Evolutionary conservation across 2,888 invertebrate species (phyloP), one percentile per base, ranked within the genome.

Genomic region (Ariolimax columbianus): DNA sequence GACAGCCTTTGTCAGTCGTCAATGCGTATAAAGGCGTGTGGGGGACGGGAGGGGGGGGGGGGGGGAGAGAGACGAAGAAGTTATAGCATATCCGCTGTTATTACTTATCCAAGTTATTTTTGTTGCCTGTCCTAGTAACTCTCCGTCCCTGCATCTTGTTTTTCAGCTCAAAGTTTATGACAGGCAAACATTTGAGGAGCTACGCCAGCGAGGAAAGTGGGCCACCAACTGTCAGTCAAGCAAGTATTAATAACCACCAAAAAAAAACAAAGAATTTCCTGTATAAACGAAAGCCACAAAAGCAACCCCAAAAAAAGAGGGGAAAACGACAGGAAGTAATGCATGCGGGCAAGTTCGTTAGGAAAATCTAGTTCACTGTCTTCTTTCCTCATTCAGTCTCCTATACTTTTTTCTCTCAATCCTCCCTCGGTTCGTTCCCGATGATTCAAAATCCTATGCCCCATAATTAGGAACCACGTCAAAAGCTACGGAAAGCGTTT

Each of bases 371-470:
- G 26, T n/a, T 43, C n/a, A 0, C 43, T n/a, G 47, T 40, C 6
- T 3, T 43, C 26, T 17, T n/a, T n/a, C 73, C 43, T 11, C 43
- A 30, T 30, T 43, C 73, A 4, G 23, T 38, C 23, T 17, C 7
- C 36, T 19, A n/a, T 66, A 9, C 43, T n/a, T 40, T 17, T n/a
- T 40, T 40, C 26, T 40, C 7, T 72, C 23, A 6, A 40, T 72
- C 19, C n/a, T 43, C 40, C 9, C 38, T 40, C 36, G 36, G 40
- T 75, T 47, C 68, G 51, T 68, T 77, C 51, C 23, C 77, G 51
- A 83, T 77, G 77, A 83, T 83, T 83, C 51, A 77, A 83, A 77
- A 47, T 70, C 77, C 77, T 36, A 23, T 26, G 43, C 83, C 77
- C 77, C 66, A 77, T 83, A 77, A 83, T 83, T 83, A 83, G 77